A percentile compares a stretch with the other conserved stretches of the same genome.
Evolutionary conservation across 2,888 invertebrate species (phyloP).

Genomic region (Abrostola tripartita): DNA sequence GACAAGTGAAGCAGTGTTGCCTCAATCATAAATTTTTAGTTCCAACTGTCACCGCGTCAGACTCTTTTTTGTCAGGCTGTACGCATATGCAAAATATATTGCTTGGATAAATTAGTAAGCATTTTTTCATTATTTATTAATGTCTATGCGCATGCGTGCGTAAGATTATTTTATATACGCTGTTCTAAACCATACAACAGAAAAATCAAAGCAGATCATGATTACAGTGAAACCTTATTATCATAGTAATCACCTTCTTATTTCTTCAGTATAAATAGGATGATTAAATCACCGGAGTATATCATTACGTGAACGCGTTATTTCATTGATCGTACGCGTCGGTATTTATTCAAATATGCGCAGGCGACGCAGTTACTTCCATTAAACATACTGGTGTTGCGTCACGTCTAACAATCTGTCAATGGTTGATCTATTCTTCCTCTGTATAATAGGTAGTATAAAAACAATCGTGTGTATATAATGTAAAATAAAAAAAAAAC

Average conservation of each 20-base stretch:
- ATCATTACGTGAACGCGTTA: conserved; percentile 15
- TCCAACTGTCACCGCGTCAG: no score
- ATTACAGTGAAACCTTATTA: conserved; percentile 42
- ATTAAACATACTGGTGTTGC: conserved; percentile 12
- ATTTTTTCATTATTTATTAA: no score
- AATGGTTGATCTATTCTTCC: not conserved
- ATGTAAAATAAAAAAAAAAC: no score
- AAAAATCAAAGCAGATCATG: conserved; percentile 18
- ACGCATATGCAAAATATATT: no score
- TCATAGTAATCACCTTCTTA: conserved; percentile 29
- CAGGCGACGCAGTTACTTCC: conserved; percentile 6
- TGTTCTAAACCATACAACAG: not conserved
- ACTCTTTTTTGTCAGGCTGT: no score
- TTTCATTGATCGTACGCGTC: conserved; percentile 31
- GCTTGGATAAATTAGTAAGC: no score
- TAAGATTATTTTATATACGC: not conserved
- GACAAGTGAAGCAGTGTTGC: no score
- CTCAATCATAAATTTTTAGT: no score
- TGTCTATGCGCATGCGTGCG: not conserved
- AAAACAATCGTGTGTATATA: no score
- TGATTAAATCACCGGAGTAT: conserved; percentile 24
- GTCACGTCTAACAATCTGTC: not conserved
- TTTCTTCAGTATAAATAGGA: conserved; percentile 35
- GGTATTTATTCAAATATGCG: conserved; percentile 24
- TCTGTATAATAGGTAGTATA: no score